These are phyloP conservation scores for Melanostigma gelatinosum DNA, from an alignment of 2,113 vertebrate genomes.

Conservation along the genomic window DNA sequence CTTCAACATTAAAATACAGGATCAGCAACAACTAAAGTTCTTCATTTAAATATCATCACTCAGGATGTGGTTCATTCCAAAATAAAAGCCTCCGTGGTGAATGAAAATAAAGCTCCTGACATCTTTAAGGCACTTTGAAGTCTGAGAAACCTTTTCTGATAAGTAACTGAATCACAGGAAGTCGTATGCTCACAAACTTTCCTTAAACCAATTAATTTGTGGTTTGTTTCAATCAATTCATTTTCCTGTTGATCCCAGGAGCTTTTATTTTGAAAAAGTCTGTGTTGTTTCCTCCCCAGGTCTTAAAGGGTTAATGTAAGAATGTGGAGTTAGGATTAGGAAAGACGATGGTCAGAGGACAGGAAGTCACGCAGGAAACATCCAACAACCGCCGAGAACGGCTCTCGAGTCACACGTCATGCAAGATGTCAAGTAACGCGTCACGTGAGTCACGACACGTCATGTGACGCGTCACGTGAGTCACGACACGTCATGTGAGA, in stretches of 20 bases:
- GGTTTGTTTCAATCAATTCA: not conserved
- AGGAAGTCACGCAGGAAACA: too few species aligned
- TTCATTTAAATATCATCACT: not conserved
- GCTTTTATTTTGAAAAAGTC: constrained; percentile 16
- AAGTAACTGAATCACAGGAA: not conserved
- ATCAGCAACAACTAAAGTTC: not conserved
- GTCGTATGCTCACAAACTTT: too few species aligned
- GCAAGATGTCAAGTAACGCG: too few species aligned
- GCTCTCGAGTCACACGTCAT: too few species aligned
- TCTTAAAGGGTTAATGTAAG: not conserved
- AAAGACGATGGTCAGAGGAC: too few species aligned
- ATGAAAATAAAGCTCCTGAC: not conserved
- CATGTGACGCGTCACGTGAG: too few species aligned
- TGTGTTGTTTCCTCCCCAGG: not conserved
- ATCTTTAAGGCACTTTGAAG: constrained; percentile 34
- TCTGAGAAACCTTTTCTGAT: not conserved
- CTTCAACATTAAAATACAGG: constrained; percentile 23
- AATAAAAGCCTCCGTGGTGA: constrained; percentile 26
- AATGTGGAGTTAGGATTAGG: too few species aligned
- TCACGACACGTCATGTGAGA: too few species aligned
- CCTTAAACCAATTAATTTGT: too few species aligned
- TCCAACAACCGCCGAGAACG: too few species aligned
- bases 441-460: too few species aligned
- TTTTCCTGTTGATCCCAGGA: not conserved
- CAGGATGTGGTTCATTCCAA: constrained; percentile 1